Evolutionary conservation across 1,140 invertebrate genomes (phyloP).

Genomic region (Hermatobates lingyangjiaoensis): DNA sequence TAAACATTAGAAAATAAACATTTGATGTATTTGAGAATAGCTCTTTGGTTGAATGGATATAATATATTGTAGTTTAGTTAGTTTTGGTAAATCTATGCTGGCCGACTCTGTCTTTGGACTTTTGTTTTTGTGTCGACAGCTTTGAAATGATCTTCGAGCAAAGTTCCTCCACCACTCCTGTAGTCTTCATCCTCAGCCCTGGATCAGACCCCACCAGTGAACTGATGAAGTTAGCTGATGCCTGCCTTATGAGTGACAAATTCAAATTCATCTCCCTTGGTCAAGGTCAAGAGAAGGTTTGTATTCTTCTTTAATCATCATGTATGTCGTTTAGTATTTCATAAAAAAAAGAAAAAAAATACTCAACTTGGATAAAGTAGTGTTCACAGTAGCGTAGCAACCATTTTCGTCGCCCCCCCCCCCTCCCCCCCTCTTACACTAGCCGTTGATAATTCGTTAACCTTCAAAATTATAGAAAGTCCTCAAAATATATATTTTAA

Average conservation of each 20-base stretch:
- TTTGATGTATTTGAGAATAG: slow-evolving; percentile 70
- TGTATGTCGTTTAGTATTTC: too few relatives aligned
- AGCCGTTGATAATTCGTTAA: too few relatives aligned
- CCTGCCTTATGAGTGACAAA: slow-evolving; percentile 39
- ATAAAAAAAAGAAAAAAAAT: too few relatives aligned
- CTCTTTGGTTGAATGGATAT: slow-evolving; percentile 71
- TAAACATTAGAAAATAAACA: too few relatives aligned
- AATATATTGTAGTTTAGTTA: slow-evolving; percentile 55
- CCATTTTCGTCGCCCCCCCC: too few relatives aligned
- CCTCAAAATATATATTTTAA: too few relatives aligned
- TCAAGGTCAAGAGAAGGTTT: slow-evolving; percentile 54
- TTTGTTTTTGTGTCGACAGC: slow-evolving; percentile 40
- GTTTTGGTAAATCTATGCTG: slow-evolving; percentile 61
- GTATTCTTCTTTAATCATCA: too few relatives aligned
- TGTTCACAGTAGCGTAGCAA: too few relatives aligned
- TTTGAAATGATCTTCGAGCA: slow-evolving; percentile 66
- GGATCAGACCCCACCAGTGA: slow-evolving; percentile 74
- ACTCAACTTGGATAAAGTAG: too few relatives aligned
- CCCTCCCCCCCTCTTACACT: too few relatives aligned
- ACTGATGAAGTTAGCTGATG: slow-evolving; percentile 68
- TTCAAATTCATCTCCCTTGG: slow-evolving; percentile 71
- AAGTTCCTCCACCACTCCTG: slow-evolving; percentile 53
- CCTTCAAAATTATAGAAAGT: too few relatives aligned
- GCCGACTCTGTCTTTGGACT: slow-evolving; percentile 70
- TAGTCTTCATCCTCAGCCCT: slow-evolving; percentile 72